Conservation (phyloP, 2,888 invertebrate species). For the Galerucella calmariensis region DNA sequence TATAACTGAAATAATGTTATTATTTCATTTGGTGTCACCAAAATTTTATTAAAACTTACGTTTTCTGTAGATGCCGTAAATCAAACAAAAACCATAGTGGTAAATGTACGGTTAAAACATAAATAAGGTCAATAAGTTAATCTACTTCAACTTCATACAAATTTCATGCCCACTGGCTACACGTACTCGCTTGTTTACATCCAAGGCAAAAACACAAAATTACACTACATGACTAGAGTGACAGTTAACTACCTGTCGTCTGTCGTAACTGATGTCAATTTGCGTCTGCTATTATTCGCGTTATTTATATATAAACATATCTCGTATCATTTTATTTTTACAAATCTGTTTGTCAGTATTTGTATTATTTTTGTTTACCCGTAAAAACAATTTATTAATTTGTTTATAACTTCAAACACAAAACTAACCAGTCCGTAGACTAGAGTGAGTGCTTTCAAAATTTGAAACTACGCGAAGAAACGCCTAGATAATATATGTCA, state of each 20-base stretch:
- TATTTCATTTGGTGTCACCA: background rate
- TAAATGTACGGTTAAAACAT: constrained; percentile 17
- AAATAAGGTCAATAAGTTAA: constrained; percentile 26
- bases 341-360: too few species aligned
- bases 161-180: constrained; percentile 27
- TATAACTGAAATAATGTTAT: constrained; percentile 17
- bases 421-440: too few species aligned
- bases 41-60: constrained; percentile 1
- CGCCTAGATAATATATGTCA: background rate
- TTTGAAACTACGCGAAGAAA: background rate
- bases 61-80: background rate
- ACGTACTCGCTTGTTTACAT: constrained; percentile 28
- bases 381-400: too few species aligned
- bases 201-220: background rate
- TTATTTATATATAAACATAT: background rate
- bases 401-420: too few species aligned
- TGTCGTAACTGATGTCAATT: background rate
- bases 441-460: too few species aligned
- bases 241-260: background rate
- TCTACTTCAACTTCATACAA: constrained; percentile 18
- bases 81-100: constrained; percentile 12
- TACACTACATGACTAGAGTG: background rate
- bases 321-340: background rate
- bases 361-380: too few species aligned
- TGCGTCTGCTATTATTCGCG: background rate